These are phyloP conservation scores for Calidris pygmaea DNA, from an alignment of 2,113 vertebrate species.

Conservation along the genomic window DNA sequence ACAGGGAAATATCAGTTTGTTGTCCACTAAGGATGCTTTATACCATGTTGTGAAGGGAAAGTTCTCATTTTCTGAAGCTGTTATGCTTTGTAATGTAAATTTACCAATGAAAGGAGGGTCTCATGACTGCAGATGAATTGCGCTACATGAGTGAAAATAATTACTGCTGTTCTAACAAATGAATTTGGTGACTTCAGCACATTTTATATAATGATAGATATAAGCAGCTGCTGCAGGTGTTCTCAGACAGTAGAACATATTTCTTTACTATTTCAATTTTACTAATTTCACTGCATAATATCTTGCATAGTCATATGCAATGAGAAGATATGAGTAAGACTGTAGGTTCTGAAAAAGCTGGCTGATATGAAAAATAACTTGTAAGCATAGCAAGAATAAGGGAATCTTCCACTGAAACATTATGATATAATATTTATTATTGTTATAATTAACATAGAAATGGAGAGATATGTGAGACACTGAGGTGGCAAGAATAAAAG, in stretches of 20 bases:
- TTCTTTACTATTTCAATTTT: conserved; percentile 11
- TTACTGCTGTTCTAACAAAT: conserved; percentile 44
- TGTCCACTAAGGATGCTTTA: background rate
- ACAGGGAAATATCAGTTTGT: conserved; percentile 7
- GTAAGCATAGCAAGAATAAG: background rate
- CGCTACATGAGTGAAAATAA: conserved; percentile 52
- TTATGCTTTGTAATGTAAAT: conserved; percentile 62
- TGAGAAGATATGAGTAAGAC: background rate
- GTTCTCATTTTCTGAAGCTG: conserved; percentile 7
- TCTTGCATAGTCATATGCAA: background rate
- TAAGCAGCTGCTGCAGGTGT: conserved; percentile 54
- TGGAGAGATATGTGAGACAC: background rate
- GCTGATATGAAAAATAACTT: background rate
- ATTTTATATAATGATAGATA: conserved; percentile 25
- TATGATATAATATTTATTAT: background rate
- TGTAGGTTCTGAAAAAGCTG: background rate
- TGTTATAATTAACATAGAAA: background rate
- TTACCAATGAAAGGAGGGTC: background rate
- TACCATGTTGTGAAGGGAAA: background rate
- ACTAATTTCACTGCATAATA: background rate
- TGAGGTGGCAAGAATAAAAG: background rate
- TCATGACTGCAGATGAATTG: conserved; percentile 54
- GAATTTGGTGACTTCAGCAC: conserved; percentile 23
- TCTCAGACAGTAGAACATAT: background rate
- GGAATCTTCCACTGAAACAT: background rate